Evolutionary conservation across 2,797 vertebrate genomes (phyloP).

Genomic region (Sebastes matsubarae): DNA sequence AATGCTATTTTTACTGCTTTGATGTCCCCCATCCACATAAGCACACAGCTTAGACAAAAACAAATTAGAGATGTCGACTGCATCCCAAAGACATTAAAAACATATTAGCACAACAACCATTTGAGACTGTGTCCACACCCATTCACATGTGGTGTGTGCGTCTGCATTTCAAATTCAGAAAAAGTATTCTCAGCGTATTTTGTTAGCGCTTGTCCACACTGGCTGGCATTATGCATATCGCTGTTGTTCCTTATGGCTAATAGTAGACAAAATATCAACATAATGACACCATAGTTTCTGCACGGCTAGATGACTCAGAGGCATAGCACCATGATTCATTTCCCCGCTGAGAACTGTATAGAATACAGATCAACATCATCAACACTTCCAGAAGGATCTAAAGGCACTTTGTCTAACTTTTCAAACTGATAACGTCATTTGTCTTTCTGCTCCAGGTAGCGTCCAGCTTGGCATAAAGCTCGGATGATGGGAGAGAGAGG

Average conservation of each 20-base stretch:
- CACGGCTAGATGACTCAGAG: constrained; percentile 67
- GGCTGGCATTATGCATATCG: constrained; percentile 65
- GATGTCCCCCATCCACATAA: constrained; percentile 84
- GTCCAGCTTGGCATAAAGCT: constrained; percentile 15
- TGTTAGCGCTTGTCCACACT: constrained; percentile 61
- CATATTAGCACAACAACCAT: constrained; percentile 85
- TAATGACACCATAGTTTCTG: constrained; percentile 75
- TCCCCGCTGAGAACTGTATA: constrained; percentile 55
- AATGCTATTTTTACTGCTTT: constrained; percentile 87
- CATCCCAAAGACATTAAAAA: constrained; percentile 88
- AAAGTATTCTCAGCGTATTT: constrained; percentile 55
- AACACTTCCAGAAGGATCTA: constrained; percentile 40
- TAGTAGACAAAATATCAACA: constrained; percentile 73
- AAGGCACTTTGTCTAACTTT: constrained; percentile 68
- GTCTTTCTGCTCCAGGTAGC: constrained; percentile 17
- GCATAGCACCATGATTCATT: constrained; percentile 68
- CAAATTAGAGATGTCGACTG: constrained; percentile 86
- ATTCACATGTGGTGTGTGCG: constrained; percentile 35
- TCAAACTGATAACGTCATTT: constrained; percentile 45
- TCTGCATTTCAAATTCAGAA: constrained; percentile 55
- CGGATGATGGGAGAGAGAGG: neutral
- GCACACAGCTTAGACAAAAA: constrained; percentile 86
- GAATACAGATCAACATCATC: constrained; percentile 66
- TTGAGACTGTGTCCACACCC: constrained; percentile 74
- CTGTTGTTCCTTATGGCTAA: constrained; percentile 73